Evolutionary conservation across 2,113 vertebrate genomes (phyloP), one percentile per base, ranked within the genome.

Genomic region (Indicator maculatus): DNA sequence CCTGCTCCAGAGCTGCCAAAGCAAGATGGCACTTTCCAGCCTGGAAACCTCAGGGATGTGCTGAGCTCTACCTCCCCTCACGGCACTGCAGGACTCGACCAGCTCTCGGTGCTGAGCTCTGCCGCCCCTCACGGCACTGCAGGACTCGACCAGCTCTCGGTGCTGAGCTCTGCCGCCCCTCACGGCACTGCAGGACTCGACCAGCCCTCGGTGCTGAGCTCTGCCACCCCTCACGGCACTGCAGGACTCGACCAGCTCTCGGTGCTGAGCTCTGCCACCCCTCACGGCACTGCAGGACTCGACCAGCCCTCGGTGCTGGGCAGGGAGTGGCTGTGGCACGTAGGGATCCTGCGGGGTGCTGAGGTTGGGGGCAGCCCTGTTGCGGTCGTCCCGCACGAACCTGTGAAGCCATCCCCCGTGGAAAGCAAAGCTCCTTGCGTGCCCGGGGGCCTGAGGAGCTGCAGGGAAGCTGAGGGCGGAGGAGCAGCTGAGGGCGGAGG

Each of bases 291-390:
- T 0, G 0, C 2, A 9, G 89, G 26, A 18, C 72, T 18, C 27
- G 85, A 58, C 17, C 24, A 33, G 36, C 63, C 52, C 45, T 2
- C 0, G 12, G 89, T 44, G 38, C 14, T 10, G 3, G 65, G 60
- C 1, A 1, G 24, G 0, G 50, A 45, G 27, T 14, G 1, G 9
- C 3, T 26, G 19, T 8, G 0, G n/a, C 39, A 30, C 30, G 24
- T 16, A 55, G 60, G 30, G 16, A 63, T 13, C 24, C 2, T 3
- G 1, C 8, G 11, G 41, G 52, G 7, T n/a, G 20, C 73, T 36
- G 5, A 0, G 0, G 31, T 59, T 69, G 11, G 12, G n/a, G 59
- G 45, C 36, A 76, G 56, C 11, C 20, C 79, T 16, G 0, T 2
- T 3, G 55, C 70, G 11, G 12, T 45, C 23, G 11, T 36, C 23